A percentile compares a stretch with the other conserved stretches of the same genome.
Evolutionary conservation across 2,797 vertebrate genomes (phyloP).

Genomic region (Ctenochaetus hawaiiensis): DNA sequence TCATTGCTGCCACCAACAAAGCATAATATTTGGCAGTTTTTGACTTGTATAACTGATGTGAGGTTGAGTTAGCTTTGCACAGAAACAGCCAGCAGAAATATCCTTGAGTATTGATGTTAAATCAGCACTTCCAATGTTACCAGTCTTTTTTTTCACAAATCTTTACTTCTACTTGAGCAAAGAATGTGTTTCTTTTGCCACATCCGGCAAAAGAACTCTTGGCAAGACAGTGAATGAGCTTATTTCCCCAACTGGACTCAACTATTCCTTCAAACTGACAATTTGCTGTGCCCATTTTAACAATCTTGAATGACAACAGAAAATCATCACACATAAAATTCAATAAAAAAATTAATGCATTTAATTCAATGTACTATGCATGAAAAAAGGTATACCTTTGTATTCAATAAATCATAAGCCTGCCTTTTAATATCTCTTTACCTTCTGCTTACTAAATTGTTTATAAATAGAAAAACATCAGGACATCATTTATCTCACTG

Average conservation of each 20-base stretch:
- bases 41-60: too few relatives aligned
- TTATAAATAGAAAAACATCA: constrained; percentile 23
- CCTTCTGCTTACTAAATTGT: constrained; percentile 8
- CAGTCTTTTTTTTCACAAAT: too few relatives aligned
- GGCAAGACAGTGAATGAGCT: constrained; percentile 4
- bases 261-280: background rate
- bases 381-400: constrained; percentile 14
- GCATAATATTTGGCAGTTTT: too few relatives aligned
- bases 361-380: constrained; percentile 18
- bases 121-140: too few relatives aligned
- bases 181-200: too few relatives aligned
- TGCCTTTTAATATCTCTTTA: constrained; percentile 34
- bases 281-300: background rate
- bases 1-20: too few relatives aligned
- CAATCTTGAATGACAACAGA: constrained; percentile 9
- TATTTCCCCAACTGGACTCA: background rate
- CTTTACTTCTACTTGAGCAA: too few relatives aligned
- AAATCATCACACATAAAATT: constrained; percentile 8
- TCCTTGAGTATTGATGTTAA: too few relatives aligned
- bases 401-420: constrained; percentile 12
- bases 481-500: constrained; percentile 28
- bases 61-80: too few relatives aligned
- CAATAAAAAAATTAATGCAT: constrained; percentile 23
- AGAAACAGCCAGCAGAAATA: too few relatives aligned
- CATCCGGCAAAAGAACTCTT: background rate